These are phyloP conservation scores for Talpa occidentalis DNA, from an alignment of 2,113 vertebrate species.

Conservation along the genomic window DNA sequence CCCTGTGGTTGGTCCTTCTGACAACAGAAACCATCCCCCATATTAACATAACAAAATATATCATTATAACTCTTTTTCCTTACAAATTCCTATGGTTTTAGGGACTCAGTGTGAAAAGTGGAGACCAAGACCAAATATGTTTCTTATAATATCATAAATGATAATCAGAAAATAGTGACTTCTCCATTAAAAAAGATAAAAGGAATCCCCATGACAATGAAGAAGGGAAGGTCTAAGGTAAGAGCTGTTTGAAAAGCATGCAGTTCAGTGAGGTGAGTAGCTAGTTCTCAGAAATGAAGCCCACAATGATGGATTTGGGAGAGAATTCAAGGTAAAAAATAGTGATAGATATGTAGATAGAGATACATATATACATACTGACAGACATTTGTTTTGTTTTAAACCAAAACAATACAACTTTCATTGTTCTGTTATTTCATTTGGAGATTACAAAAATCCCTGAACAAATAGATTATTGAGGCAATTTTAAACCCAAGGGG, in stretches of 20 bases:
- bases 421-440: conserved; percentile 10
- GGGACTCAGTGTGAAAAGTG: too few relatives aligned
- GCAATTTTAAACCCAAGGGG: neutral
- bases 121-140: neutral
- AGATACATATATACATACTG: neutral
- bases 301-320: neutral
- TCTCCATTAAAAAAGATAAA: neutral
- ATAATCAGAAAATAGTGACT: neutral
- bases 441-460: neutral
- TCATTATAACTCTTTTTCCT: too few relatives aligned
- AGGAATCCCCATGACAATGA: neutral
- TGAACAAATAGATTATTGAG: conserved; percentile 47
- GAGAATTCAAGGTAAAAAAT: neutral
- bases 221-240: neutral
- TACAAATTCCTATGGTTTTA: too few relatives aligned
- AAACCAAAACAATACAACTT: neutral
- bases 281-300: neutral
- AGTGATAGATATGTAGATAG: neutral
- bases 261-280: neutral
- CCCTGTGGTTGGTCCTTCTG: too few relatives aligned
- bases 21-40: too few relatives aligned
- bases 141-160: neutral
- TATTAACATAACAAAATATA: too few relatives aligned
- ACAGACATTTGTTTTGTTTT: neutral
- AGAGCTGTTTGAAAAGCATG: neutral